Percentiles rank a stretch among this genome's conserved stretches.
phyloP scores from a whole-genome alignment of 2,113 vertebrate genomes.

The Chlamydotis undulata region DNA sequence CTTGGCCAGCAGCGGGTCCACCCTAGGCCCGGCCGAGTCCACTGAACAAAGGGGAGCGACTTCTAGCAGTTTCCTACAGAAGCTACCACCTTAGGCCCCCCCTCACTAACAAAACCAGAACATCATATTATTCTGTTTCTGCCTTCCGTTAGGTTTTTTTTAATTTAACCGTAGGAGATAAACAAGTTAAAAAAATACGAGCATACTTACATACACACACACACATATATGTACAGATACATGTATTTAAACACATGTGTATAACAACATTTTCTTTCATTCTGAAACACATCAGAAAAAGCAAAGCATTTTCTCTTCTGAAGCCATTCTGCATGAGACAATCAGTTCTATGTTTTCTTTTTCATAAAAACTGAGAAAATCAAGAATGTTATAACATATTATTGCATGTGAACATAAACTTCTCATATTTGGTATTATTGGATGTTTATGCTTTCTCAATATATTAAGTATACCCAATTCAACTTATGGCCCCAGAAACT shows the following conservation, averaged over 20 bases:
- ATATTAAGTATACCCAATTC: neutral
- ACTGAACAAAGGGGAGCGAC: too few species aligned
- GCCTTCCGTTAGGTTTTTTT: neutral
- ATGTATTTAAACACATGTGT: neutral
- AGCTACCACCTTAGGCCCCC: too few species aligned
- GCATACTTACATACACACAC: neutral
- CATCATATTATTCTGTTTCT: neutral
- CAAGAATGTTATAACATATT: neutral
- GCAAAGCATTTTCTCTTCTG: neutral
- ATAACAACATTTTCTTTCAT: neutral
- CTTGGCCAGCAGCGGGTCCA: too few species aligned
- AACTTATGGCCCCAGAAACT: neutral
- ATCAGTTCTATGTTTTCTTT: neutral
- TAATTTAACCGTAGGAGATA: neutral
- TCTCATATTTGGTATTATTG: neutral
- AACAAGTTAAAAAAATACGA: neutral
- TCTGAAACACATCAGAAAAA: neutral
- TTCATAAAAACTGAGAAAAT: neutral
- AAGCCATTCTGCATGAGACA: neutral
- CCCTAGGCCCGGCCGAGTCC: too few species aligned
- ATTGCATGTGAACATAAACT: neutral
- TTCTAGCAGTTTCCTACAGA: too few species aligned
- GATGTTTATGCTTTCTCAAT: neutral
- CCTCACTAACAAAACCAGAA: too few species aligned
- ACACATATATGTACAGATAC: too few species aligned